phyloP scores from a whole-genome alignment of 2,888 invertebrate species.

The Phymatocera aterrima region DNA sequence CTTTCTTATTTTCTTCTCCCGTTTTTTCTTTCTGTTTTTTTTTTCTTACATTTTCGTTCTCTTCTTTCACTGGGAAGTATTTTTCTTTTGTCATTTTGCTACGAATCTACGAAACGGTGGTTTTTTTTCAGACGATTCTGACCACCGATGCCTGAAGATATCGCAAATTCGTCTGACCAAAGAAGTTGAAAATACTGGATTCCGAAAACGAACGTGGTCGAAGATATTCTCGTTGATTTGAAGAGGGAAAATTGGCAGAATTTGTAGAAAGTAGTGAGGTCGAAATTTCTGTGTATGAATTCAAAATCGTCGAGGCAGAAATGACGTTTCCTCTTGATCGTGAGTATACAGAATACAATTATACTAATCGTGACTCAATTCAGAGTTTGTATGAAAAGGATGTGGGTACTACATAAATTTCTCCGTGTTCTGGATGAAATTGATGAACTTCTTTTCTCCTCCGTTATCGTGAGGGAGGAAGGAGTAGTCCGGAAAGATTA shows the following conservation, averaged over 20 bases:
- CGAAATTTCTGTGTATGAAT: too few species aligned
- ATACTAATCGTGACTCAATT: neutral
- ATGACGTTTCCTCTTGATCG: too few species aligned
- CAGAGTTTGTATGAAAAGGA: neutral
- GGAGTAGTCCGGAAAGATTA: neutral
- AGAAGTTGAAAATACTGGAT: too few species aligned
- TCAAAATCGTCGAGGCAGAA: too few species aligned
- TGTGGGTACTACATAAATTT: neutral
- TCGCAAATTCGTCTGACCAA: too few species aligned
- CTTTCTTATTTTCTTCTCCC: neutral
- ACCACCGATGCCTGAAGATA: too few species aligned
- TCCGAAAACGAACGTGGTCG: too few species aligned
- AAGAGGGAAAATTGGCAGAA: too few species aligned
- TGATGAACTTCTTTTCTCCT: neutral
- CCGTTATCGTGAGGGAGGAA: neutral
- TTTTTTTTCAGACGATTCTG: too few species aligned
- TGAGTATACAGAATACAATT: neutral
- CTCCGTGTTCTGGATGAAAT: neutral
- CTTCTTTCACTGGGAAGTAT: neutral
- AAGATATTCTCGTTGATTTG: too few species aligned
- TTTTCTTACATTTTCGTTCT: neutral
- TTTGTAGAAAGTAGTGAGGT: too few species aligned
- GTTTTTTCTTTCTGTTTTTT: neutral
- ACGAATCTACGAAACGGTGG: neutral
- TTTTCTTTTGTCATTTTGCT: neutral